These are phyloP conservation scores for Barbus barbus DNA, from an alignment of 2,113 vertebrate species.

Conservation along the genomic window DNA sequence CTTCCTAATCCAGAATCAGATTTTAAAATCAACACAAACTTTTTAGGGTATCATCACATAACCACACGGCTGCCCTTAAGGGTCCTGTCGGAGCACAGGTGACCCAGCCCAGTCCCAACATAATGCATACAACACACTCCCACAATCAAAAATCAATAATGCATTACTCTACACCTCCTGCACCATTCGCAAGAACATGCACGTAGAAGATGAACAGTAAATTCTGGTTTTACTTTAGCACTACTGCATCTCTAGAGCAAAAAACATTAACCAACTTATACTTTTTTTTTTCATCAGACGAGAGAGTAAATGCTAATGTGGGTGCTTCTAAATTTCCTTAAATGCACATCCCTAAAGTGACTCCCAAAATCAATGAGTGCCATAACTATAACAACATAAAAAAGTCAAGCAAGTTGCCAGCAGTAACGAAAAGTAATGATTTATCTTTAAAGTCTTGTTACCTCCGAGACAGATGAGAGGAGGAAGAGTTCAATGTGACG, in stretches of 20 bases:
- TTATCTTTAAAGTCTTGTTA: conserved; percentile 57
- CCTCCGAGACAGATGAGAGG: conserved; percentile 53
- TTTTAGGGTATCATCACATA: neutral
- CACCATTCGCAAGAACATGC: conserved; percentile 10
- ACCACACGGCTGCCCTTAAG: no score
- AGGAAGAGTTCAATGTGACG: conserved; percentile 52
- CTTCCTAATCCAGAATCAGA: conserved; percentile 10
- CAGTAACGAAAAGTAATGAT: conserved; percentile 43
- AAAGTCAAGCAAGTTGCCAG: conserved; percentile 64
- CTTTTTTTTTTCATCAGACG: no score
- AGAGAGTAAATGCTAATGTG: neutral
- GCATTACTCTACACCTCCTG: conserved; percentile 42
- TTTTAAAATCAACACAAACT: neutral
- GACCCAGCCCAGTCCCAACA: conserved; percentile 49
- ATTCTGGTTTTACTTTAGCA: neutral
- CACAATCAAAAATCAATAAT: conserved; percentile 57
- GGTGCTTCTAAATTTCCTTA: neutral
- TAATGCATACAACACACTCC: conserved; percentile 37
- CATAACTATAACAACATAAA: conserved; percentile 15
- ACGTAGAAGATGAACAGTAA: neutral
- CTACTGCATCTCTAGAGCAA: neutral
- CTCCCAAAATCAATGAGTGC: neutral
- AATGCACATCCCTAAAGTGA: neutral
- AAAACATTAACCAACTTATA: neutral
- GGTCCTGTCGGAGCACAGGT: conserved; percentile 25